Conservation (phyloP, 2,113 vertebrate genomes). For the Pollimyrus isidori region DNA sequence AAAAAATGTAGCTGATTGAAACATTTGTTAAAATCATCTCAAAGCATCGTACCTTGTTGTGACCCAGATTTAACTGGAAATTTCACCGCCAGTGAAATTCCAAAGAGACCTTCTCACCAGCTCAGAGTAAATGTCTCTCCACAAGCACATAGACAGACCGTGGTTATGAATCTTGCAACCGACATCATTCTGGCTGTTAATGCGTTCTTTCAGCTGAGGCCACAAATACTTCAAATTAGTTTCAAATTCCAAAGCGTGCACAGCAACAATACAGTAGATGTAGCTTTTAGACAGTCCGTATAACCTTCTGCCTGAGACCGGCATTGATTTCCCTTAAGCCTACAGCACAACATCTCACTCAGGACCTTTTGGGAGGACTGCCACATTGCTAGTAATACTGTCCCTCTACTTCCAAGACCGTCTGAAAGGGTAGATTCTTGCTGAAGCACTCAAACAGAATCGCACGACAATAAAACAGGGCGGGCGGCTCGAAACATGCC, state of each 20-base stretch:
- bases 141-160: neutral
- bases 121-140: neutral
- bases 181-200: neutral
- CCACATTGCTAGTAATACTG: too few relatives aligned
- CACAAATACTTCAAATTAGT: neutral
- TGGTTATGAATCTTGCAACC: neutral
- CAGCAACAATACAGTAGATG: neutral
- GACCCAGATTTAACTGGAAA: neutral
- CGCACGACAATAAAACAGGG: neutral
- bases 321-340: neutral
- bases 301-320: neutral
- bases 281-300: neutral
- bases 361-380: neutral
- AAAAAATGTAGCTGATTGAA: neutral
- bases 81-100: neutral
- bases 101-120: neutral
- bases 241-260: neutral
- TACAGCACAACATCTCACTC: neutral
- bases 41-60: neutral
- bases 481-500: neutral
- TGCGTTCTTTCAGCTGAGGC: neutral
- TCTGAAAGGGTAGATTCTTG: neutral
- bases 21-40: neutral
- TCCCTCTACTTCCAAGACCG: neutral
- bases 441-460: neutral